Base-by-base conservation (phyloP, 2,888 invertebrate genomes). In the Scrobipalpa costella region DNA sequence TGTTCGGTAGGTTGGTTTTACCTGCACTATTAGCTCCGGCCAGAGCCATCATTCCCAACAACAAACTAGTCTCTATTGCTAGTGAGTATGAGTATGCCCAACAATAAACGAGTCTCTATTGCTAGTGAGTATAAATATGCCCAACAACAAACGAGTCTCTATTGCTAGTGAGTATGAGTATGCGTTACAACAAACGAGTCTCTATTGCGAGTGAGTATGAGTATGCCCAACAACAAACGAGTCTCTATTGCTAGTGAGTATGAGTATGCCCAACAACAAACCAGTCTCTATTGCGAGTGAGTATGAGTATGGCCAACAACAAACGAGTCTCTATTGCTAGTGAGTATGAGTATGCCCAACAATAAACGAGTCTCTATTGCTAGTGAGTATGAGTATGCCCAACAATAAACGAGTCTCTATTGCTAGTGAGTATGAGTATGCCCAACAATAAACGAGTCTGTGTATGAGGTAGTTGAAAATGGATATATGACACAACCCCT, bases 21-120 rank as follows among this genome's bases (percentile, higher is more conserved):
- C 98, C 98, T 0, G 78, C 84, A 34, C 76, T 93, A 2, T 64
- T 76, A 1, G 67, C 76, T 6, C 66, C 81, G 0, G 66, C 62
- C 38, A 38, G 33, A 27, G 19, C 64, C 1, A 34, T 70, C 57
- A 50, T 70, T 57, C 61, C 61, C 64, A 38, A 38, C 59, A 44
- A 40, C 52, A 44, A 44, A 6, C 17, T 19, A 21, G 58, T n/a
- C 59, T 15, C 13, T 17, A 44, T 7, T 9, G 33, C 17, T 34
- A 59, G 44, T 13, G 21, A 61, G n/a, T 55, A 19, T 40, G 27
- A 27, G 27, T 27, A 5, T 27, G 27, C 5, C 64, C 1, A 34
- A 69, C 57, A 40, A 40, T 47, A 40, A 40, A 7, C 15, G 33
- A 19, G 58, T n/a, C 59, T 15, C 13, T 17, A 40, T 7, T 8